Base-by-base conservation (phyloP, 2,113 vertebrate species). In the Canis aureus region DNA sequence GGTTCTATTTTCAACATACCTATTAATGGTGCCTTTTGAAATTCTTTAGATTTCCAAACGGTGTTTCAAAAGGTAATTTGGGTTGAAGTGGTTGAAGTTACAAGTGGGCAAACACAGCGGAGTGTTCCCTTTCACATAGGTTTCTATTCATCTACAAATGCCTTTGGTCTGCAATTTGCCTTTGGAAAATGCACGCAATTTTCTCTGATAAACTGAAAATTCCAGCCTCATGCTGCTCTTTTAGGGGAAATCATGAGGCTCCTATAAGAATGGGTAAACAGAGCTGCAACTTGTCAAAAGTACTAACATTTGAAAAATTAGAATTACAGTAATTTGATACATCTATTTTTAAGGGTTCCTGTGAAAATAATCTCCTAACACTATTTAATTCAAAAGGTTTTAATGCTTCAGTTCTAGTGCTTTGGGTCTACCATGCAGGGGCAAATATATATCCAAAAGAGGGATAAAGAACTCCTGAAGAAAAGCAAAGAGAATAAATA, bases 81-180 rank as follows among this genome's bases (percentile, higher is more conserved):
- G 16, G 60, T 73, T 86, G 88, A 79, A 79, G 51, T 55, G 29
- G 29, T 78, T 53, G 76, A 64, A 97, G 94, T 91, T 89, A 76
- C 67, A 78, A 96, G 95, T 84, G 74, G 95, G 74, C 94, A 95
- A 92, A 97, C 94, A 91, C 94, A 81, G 86, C 55, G 53, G 85
- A 96, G 55, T 91, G 83, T 89, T 97, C 60, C 60, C 64, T 93
- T 96, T 91, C 97, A 97, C 19, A 7, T 66, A 38, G 92, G 78
- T 97, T 97, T 97, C 95, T 98, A 96, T 98, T 97, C 95, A 98
- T 94, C 91, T 81, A 78, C 60, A 88, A 82, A 97, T 89, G 66
- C 53, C 60, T 82, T 91, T 95, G 91, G 93, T 95, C 95, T 98
- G 81, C 91, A 98, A 98, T 98, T 98, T 98, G 67, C 91, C 67